Conservation (phyloP, 2,888 invertebrate genomes). For the Emmelina monodactyla region DNA sequence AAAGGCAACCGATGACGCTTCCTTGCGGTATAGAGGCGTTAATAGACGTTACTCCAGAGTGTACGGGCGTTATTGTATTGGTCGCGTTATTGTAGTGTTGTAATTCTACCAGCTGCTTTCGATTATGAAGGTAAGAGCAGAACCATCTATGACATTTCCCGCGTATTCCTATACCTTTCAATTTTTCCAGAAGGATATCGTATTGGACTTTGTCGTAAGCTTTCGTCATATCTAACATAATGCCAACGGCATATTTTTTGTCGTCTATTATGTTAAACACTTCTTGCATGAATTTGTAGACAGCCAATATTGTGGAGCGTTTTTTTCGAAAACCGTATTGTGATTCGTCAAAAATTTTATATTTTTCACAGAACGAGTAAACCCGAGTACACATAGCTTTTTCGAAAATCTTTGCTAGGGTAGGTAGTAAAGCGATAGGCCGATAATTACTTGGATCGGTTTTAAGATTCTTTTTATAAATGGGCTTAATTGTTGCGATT, state of each 20-base stretch:
- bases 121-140: no score
- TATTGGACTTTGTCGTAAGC: no score
- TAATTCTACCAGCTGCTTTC: no score
- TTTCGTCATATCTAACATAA: background rate
- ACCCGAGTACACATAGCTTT: conserved; percentile 1
- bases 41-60: no score
- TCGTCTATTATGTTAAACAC: background rate
- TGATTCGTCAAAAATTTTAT: conserved; percentile 1
- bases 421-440: background rate
- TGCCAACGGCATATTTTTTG: conserved; percentile 1
- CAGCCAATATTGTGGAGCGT: conserved; percentile 3
- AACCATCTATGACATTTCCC: no score
- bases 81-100: background rate
- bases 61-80: no score
- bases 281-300: conserved; percentile 2
- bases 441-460: background rate
- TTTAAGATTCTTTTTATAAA: background rate
- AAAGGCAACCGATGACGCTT: conserved; percentile 4
- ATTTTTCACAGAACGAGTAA: conserved; percentile 4
- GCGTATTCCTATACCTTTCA: no score
- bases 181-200: no score
- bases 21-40: conserved; percentile 8
- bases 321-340: conserved; percentile 8
- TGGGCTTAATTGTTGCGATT: background rate
- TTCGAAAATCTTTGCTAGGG: background rate